Evolutionary conservation across 2,888 invertebrate genomes (phyloP).

Genomic region (Hydrotaea diabolus): DNA sequence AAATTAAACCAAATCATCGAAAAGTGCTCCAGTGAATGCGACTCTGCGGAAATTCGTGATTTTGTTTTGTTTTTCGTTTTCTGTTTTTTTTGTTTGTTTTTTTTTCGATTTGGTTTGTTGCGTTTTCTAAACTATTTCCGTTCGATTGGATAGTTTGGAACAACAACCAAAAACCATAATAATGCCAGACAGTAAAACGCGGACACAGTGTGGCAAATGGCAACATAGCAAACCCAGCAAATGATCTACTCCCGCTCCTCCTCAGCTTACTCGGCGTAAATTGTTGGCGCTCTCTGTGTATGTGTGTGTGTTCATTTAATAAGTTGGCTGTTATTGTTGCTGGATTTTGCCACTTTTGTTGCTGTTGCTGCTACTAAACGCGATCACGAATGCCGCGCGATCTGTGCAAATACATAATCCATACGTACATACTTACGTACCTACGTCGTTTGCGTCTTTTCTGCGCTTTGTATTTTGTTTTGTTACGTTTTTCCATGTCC

Average conservation of each 20-base stretch:
- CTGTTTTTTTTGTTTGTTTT: constrained; percentile 12
- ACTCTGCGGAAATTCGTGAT: constrained; percentile 51
- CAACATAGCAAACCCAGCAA: neutral
- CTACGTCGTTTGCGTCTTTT: neutral
- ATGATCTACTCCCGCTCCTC: neutral
- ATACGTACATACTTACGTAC: no score
- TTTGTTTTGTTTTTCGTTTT: constrained; percentile 1
- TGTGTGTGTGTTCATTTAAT: constrained; percentile 27
- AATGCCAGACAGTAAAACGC: constrained; percentile 14
- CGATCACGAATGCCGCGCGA: constrained; percentile 44
- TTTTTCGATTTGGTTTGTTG: constrained; percentile 39
- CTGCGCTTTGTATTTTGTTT: neutral
- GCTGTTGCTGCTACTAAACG: constrained; percentile 15
- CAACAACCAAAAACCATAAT: constrained; percentile 28
- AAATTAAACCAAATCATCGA: neutral
- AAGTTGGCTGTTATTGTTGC: constrained; percentile 35
- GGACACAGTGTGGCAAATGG: constrained; percentile 1
- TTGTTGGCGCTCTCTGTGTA: neutral
- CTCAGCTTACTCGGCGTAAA: neutral
- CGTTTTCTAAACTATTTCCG: constrained; percentile 66
- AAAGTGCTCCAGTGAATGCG: neutral
- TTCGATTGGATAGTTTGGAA: constrained; percentile 49
- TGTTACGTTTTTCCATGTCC: neutral
- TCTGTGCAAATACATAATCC: constrained; percentile 31
- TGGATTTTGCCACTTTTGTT: constrained; percentile 34